phyloP scores from a whole-genome alignment of 1,140 invertebrate genomes.

The Diabrotica undecimpunctata region DNA sequence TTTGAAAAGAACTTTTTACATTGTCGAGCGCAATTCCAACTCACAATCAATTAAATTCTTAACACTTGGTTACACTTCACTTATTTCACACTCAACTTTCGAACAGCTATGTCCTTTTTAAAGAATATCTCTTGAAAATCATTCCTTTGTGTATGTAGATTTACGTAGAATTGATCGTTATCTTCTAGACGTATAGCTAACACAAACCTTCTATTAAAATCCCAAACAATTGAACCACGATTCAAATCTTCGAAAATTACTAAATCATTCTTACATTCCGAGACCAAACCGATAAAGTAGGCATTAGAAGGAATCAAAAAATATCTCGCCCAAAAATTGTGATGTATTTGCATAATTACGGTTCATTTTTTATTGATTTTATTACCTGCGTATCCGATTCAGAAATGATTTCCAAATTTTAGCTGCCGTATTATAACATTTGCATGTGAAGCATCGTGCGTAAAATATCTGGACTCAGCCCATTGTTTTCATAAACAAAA shows the following conservation, averaged over 20 bases:
- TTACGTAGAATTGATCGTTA: neutral
- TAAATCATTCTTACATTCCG: constrained; percentile 1
- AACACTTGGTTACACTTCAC: too few relatives aligned
- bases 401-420: constrained; percentile 1
- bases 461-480: too few relatives aligned
- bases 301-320: neutral
- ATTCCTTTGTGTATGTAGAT: too few relatives aligned
- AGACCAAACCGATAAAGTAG: constrained; percentile 2
- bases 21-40: too few relatives aligned
- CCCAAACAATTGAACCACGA: neutral
- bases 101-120: too few relatives aligned
- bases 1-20: too few relatives aligned
- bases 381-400: neutral
- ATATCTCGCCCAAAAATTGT: neutral
- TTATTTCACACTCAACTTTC: too few relatives aligned
- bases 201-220: neutral
- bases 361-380: constrained; percentile 3
- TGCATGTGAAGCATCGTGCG: neutral
- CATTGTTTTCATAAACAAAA: too few relatives aligned
- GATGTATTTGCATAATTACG: neutral
- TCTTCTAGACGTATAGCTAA: neutral
- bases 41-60: too few relatives aligned
- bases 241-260: constrained; percentile 2
- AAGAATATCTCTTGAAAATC: too few relatives aligned
- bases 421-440: neutral